Evolutionary conservation across 2,113 vertebrate genomes (phyloP), one percentile per base, ranked within the genome.

Genomic region (Argyrosomus japonicus): DNA sequence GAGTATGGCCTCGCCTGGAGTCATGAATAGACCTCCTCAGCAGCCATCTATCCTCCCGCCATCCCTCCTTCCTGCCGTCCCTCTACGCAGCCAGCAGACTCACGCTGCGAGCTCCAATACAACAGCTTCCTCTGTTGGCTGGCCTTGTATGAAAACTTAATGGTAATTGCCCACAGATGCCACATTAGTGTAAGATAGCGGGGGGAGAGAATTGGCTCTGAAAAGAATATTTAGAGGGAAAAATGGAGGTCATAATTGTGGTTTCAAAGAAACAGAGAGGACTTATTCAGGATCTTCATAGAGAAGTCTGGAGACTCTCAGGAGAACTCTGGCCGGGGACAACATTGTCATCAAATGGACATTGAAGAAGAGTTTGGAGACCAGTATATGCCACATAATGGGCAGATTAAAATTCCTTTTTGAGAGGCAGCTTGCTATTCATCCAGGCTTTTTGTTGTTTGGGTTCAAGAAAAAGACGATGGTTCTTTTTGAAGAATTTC

Each of bases 121-220:
- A 88, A 88, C 82, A 81, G 90, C 85, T 93, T 93, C 90, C 93
- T 93, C 88, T 93, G 87, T 93, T 94, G 91, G 91, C 88, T 40
- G 27, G 69, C 60, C 70, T 69, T 90, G 87, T 89, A 91, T 91
- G 85, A 89, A 77, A 87, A 79, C 65, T 58, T 75, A 83, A 85
- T 89, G 82, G 77, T 91, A 92, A 93, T 91, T 91, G 88, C 81
- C 77, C 81, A 76, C 91, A 93, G 93, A 93, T 92, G 89, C 84
- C 83, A 85, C 85, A 71, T 87, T 54, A 51, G 85, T 43, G 68
- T 68, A 57, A 61, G 77, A 87, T 63, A 53, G 61, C 3, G 1
- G 78, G 69, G 47, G 72, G 82, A 48, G 45, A 56, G 69, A 64
- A 53, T 60, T 67, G 69, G 76, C 57, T 74, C 74, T 90, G 85